These are phyloP conservation scores for Semaprochilodus insignis DNA, from an alignment of 2,797 vertebrate genomes.

Conservation along the genomic window DNA sequence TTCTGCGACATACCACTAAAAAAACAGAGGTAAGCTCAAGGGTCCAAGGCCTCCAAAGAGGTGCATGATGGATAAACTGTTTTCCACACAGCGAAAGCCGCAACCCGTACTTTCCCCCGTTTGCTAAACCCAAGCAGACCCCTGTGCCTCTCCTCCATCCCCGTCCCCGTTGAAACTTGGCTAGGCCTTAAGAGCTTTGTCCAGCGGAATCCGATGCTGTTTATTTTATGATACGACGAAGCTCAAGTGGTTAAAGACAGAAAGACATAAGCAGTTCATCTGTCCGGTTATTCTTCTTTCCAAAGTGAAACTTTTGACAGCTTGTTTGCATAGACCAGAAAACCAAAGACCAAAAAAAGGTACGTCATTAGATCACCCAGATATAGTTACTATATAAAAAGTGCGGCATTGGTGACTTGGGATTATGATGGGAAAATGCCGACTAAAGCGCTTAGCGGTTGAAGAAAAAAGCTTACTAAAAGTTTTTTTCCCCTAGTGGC, in stretches of 20 bases:
- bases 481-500: neutral
- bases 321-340: neutral
- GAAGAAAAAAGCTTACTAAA: neutral
- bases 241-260: neutral
- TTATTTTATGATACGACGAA: neutral
- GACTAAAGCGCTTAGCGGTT: too few species aligned
- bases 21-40: neutral
- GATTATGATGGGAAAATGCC: too few species aligned
- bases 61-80: neutral
- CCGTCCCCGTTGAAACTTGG: neutral
- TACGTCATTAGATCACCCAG: neutral
- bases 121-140: too few species aligned
- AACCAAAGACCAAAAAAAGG: too few species aligned
- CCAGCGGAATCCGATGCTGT: neutral
- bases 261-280: neutral
- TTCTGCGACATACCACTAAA: too few species aligned
- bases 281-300: neutral
- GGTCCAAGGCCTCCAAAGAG: neutral
- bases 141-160: neutral
- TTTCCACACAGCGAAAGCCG: neutral
- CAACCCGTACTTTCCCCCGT: too few species aligned
- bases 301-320: constrained; percentile 1
- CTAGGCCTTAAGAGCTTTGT: too few species aligned
- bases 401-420: too few species aligned
- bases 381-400: neutral